Evolutionary conservation across 1,140 invertebrate species (phyloP).

Genomic region (Pectinophora gossypiella): DNA sequence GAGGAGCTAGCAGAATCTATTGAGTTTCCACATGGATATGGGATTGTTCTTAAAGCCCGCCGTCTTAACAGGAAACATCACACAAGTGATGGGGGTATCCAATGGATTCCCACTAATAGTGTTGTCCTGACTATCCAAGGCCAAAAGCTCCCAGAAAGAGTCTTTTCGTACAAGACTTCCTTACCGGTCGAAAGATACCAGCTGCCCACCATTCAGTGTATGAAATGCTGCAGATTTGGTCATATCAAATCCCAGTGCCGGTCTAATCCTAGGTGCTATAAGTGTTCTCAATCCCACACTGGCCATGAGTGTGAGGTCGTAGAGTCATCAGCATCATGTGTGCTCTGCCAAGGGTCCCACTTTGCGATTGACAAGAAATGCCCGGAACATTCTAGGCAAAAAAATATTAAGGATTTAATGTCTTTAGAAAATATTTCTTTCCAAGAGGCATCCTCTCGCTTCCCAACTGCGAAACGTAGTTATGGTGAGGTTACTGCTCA

Average conservation of each 20-base stretch:
- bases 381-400: conserved; percentile 8
- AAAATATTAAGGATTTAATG: neutral
- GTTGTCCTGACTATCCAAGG: conserved; percentile 19
- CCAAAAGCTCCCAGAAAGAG: conserved; percentile 12
- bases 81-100: neutral
- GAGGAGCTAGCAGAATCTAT: conserved; percentile 4
- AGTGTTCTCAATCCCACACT: too few relatives aligned
- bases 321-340: neutral
- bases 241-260: conserved; percentile 8
- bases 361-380: neutral
- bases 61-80: neutral
- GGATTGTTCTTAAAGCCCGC: conserved; percentile 7
- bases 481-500: neutral
- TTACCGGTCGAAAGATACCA: conserved; percentile 11
- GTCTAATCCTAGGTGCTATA: too few relatives aligned
- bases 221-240: conserved; percentile 13
- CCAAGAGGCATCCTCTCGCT: neutral
- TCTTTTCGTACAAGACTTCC: conserved; percentile 15
- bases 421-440: neutral
- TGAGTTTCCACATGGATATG: conserved; percentile 1
- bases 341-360: conserved; percentile 7
- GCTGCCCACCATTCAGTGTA: conserved; percentile 11
- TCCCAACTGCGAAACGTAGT: neutral
- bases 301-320: neutral
- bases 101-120: conserved; percentile 7